phyloP scores from a whole-genome alignment of 2,888 invertebrate species.

The Brachyopa scutellaris region DNA sequence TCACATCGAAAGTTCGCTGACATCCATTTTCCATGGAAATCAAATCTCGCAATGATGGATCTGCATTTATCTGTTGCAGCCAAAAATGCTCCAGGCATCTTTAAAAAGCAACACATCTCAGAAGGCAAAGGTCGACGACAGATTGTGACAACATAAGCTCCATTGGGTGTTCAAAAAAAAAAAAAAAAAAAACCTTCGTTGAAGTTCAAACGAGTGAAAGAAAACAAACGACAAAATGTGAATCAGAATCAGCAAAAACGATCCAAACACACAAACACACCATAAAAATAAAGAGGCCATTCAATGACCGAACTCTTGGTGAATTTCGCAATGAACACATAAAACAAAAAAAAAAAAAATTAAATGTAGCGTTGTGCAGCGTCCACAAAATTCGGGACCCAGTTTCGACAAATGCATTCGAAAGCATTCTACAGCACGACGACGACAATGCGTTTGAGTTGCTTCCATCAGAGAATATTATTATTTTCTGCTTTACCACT shows the following conservation, averaged over 20 bases:
- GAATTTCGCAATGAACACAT: constrained; percentile 55
- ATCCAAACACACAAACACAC: constrained; percentile 11
- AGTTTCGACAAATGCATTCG: constrained; percentile 51
- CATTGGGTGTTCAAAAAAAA: background rate
- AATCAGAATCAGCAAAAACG: constrained; percentile 33
- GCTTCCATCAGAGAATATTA: background rate
- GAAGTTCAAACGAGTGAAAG: constrained; percentile 18
- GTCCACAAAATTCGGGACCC: constrained; percentile 40
- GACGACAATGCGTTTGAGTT: constrained; percentile 45
- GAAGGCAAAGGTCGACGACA: constrained; percentile 67
- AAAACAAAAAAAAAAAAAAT: constrained; percentile 20
- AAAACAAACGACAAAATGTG: background rate
- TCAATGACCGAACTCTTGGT: constrained; percentile 36
- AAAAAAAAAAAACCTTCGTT: constrained; percentile 25
- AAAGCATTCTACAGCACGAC: constrained; percentile 35
- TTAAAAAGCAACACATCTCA: no score
- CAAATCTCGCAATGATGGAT: background rate
- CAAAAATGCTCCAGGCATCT: no score
- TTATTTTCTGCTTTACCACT: constrained; percentile 52
- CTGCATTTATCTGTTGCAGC: background rate
- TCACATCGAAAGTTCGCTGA: background rate
- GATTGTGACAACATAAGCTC: constrained; percentile 22
- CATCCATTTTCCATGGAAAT: background rate
- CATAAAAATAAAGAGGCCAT: constrained; percentile 57
- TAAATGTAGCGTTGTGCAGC: constrained; percentile 39